Percentiles rank a stretch among this genome's conserved stretches.
These are phyloP conservation scores for Aleiodes sp. DNA, from an alignment of 1,140 invertebrate species.

Conservation along the genomic window DNA sequence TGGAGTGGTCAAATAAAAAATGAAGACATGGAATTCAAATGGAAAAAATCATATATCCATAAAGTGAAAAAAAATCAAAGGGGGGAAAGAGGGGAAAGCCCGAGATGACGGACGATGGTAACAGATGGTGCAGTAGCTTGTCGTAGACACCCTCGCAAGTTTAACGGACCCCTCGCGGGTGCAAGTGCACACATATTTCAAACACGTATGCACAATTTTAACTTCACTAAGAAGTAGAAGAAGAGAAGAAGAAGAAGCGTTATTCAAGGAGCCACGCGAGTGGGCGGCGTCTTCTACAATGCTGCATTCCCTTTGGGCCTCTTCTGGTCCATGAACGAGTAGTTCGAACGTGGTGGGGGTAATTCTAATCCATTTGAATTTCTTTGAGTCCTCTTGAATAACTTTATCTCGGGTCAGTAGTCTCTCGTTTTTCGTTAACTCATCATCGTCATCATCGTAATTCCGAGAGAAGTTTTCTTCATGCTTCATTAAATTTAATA, in stretches of 20 bases:
- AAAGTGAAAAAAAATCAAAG: conserved; percentile 10
- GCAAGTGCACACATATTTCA: conserved; percentile 21
- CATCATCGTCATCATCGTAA: too few species aligned
- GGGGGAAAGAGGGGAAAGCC: conserved; percentile 29
- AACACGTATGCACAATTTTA: conserved; percentile 30
- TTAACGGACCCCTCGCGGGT: conserved; percentile 29
- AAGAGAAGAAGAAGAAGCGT: not conserved
- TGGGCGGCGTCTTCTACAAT: conserved; percentile 54
- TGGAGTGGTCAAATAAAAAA: conserved; percentile 16
- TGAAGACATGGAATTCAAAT: not conserved
- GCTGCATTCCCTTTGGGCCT: conserved; percentile 28
- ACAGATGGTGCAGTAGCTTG: conserved; percentile 40
- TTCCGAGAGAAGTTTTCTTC: too few species aligned
- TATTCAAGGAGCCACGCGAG: conserved; percentile 57
- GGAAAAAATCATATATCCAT: conserved; percentile 8
- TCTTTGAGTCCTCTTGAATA: conserved; percentile 29
- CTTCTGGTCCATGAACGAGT: conserved; percentile 13
- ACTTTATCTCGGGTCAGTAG: conserved; percentile 53
- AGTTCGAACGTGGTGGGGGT: conserved; percentile 29
- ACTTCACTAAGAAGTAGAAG: not conserved
- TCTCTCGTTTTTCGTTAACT: conserved; percentile 36
- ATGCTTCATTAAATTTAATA: not conserved
- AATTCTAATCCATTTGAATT: conserved; percentile 19
- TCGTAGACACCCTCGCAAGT: conserved; percentile 30
- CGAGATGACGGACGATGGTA: conserved; percentile 38